A percentile compares a stretch with the other conserved stretches of the same genome.
These are phyloP conservation scores for Uropsilus gracilis DNA, from an alignment of 2,113 vertebrate genomes.

Conservation along the genomic window DNA sequence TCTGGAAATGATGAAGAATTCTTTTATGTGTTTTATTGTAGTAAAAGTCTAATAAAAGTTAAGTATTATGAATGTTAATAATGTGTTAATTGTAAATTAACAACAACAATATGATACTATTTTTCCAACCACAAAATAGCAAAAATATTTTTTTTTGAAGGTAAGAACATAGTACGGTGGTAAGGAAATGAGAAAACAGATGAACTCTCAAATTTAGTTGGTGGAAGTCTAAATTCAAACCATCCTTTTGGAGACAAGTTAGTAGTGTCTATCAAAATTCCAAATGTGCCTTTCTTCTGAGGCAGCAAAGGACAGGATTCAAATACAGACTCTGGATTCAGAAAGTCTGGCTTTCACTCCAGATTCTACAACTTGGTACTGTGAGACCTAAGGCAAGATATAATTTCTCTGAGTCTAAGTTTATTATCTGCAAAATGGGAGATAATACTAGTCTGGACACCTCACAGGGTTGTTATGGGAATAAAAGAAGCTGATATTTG, in stretches of 20 bases:
- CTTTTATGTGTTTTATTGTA: conserved; percentile 41
- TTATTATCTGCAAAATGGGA: background rate
- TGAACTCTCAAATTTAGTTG: background rate
- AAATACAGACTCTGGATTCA: background rate
- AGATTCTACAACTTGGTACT: background rate
- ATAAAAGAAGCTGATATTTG: background rate
- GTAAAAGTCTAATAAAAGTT: conserved; percentile 51
- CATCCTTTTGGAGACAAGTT: background rate
- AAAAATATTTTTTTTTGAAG: background rate
- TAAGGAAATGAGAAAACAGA: background rate
- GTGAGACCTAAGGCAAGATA: background rate
- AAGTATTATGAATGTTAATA: conserved; percentile 42
- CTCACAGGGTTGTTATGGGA: background rate
- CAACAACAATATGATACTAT: conserved; percentile 19
- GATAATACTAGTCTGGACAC: background rate
- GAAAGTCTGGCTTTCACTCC: background rate
- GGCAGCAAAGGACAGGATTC: background rate
- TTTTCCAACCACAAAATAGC: conserved; percentile 39
- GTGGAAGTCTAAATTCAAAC: background rate
- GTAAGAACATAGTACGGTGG: background rate
- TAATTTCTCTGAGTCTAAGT: background rate
- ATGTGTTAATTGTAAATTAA: conserved; percentile 41
- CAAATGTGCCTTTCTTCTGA: background rate
- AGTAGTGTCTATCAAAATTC: background rate
- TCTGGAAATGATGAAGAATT: conserved; percentile 45